These are phyloP conservation scores for Chlorops oryzae DNA, from an alignment of 1,140 invertebrate genomes.

Conservation along the genomic window DNA sequence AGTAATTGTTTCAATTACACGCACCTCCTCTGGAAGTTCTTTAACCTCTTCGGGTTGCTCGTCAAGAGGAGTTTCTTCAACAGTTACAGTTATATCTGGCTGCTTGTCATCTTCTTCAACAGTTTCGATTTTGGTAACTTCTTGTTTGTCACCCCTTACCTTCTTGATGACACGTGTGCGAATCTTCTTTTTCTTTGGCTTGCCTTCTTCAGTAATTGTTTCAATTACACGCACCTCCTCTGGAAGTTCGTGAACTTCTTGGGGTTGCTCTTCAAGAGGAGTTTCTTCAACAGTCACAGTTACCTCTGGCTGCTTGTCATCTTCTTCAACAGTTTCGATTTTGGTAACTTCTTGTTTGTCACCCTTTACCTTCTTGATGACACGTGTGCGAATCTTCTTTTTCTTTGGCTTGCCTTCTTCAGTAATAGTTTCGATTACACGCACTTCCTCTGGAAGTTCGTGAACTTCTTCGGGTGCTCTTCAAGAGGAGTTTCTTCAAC, in stretches of 20 bases:
- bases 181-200: constrained; percentile 28
- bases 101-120: constrained; percentile 33
- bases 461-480: constrained; percentile 1
- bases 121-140: constrained; percentile 29
- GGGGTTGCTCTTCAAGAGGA: background rate
- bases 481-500: constrained; percentile 14
- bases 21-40: constrained; percentile 14
- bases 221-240: constrained; percentile 4
- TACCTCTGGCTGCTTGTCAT: constrained; percentile 33
- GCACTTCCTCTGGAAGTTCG: constrained; percentile 6
- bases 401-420: constrained; percentile 1
- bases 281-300: constrained; percentile 24
- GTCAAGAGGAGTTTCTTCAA: constrained; percentile 17
- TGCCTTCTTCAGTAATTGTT: constrained; percentile 18
- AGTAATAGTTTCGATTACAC: constrained; percentile 13
- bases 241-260: constrained; percentile 8
- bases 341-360: constrained; percentile 35
- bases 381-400: constrained; percentile 21
- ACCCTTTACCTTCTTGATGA: constrained; percentile 29
- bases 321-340: constrained; percentile 44
- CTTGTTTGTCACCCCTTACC: constrained; percentile 25
- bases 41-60: constrained; percentile 16
- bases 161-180: constrained; percentile 30
- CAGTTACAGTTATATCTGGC: constrained; percentile 25
- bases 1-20: constrained; percentile 13